Percentiles rank a stretch among this genome's conserved stretches.
These are phyloP conservation scores for Varecia variegata DNA, from an alignment of 2,797 vertebrate genomes.

Conservation along the genomic window DNA sequence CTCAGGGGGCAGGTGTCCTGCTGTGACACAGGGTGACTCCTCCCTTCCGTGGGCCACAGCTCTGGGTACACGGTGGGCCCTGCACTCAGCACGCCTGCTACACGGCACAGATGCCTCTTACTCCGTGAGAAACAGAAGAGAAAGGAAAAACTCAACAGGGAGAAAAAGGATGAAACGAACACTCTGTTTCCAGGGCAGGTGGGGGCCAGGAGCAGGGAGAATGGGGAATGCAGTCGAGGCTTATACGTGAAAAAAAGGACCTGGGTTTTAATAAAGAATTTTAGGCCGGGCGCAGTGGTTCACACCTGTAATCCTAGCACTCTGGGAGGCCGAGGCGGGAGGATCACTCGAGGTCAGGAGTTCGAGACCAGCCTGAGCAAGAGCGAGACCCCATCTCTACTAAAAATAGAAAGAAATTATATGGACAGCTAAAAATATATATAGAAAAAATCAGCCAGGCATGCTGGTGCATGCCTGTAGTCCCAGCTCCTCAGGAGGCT, in stretches of 20 bases:
- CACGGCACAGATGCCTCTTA: not conserved
- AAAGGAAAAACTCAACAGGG: not conserved
- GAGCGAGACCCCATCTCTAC: too few species aligned
- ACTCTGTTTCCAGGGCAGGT: not conserved
- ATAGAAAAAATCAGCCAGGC: too few species aligned
- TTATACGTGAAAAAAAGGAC: not conserved
- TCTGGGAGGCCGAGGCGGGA: too few species aligned
- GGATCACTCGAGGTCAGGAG: too few species aligned
- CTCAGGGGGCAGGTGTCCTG: not conserved
- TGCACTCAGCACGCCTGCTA: fast-evolving
- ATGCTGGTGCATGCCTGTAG: too few species aligned
- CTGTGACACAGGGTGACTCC: not conserved
- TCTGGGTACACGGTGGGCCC: not conserved
- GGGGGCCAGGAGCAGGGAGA: not conserved
- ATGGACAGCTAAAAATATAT: too few species aligned
- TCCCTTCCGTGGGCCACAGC: not conserved
- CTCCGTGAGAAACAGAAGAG: not conserved
- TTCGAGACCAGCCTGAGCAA: too few species aligned
- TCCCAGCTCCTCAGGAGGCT: too few species aligned
- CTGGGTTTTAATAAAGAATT: not conserved
- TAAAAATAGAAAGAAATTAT: too few species aligned
- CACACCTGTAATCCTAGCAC: too few species aligned
- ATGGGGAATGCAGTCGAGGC: not conserved
- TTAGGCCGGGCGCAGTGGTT: too few species aligned
- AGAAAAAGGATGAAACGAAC: not conserved